phyloP scores from a whole-genome alignment of 2,113 vertebrate species.

The Acrocephalus arundinaceus region DNA sequence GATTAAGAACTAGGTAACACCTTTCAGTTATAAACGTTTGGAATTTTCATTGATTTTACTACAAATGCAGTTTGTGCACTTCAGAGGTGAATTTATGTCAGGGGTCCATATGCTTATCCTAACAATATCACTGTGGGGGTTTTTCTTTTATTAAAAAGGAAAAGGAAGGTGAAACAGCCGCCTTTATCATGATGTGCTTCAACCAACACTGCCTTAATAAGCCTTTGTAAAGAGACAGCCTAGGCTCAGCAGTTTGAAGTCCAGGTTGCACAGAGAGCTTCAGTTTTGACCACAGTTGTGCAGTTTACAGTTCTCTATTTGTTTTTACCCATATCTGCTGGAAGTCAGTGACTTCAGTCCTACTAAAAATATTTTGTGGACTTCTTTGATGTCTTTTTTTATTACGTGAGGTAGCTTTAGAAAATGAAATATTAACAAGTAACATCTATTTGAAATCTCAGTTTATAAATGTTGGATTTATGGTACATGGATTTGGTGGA shows the following conservation, averaged over 20 bases:
- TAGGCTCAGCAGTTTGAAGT: background rate
- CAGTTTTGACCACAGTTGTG: background rate
- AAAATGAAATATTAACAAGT: background rate
- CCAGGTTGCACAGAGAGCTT: background rate
- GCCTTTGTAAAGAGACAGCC: background rate
- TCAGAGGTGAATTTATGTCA: background rate
- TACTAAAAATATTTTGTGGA: background rate
- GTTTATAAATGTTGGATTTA: background rate
- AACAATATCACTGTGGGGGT: rapidly evolving
- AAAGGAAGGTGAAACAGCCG: background rate
- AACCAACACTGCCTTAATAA: background rate
- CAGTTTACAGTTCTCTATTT: background rate
- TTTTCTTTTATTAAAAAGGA: background rate
- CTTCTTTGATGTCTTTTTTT: background rate
- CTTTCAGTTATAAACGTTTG: background rate
- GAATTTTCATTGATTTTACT: background rate
- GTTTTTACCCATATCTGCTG: background rate
- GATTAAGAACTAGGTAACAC: background rate
- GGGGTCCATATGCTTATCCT: background rate
- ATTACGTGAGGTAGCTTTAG: background rate
- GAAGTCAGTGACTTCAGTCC: background rate
- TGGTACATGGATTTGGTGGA: background rate
- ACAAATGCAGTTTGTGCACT: background rate
- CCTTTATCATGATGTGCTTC: background rate
- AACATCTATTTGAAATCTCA: background rate